These are phyloP conservation scores for Coenonympha glycerion DNA, from an alignment of 2,888 invertebrate genomes.

Conservation along the genomic window DNA sequence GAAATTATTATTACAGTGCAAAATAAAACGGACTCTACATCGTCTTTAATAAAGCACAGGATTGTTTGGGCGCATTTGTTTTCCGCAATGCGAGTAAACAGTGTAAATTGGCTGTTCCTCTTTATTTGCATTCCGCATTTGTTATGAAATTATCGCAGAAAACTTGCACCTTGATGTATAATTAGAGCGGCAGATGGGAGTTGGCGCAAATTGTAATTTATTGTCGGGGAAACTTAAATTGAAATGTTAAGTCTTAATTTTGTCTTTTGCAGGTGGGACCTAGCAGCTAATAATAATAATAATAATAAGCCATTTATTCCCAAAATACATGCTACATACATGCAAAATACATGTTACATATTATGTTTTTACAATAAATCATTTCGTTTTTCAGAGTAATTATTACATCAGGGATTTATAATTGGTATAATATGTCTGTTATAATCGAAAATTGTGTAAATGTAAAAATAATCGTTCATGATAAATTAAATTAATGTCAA, in stretches of 20 bases:
- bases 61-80: not conserved
- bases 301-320: too few species aligned
- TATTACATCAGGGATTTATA: too few species aligned
- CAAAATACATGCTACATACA: too few species aligned
- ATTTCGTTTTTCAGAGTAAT: too few species aligned
- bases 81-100: constrained; percentile 25
- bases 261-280: too few species aligned
- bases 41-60: not conserved
- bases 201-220: not conserved
- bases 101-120: constrained; percentile 24
- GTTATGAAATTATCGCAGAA: constrained; percentile 16
- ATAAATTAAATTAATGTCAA: too few species aligned
- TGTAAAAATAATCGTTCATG: too few species aligned
- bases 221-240: not conserved
- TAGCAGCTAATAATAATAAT: too few species aligned
- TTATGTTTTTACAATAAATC: too few species aligned
- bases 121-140: constrained; percentile 27
- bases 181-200: constrained; percentile 8
- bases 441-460: too few species aligned
- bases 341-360: too few species aligned
- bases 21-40: constrained; percentile 14
- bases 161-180: constrained; percentile 9
- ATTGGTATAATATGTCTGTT: too few species aligned
- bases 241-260: not conserved
- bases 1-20: constrained; percentile 18